Base-by-base conservation (phyloP, 2,797 vertebrate genomes). In the Brotula barbata region DNA sequence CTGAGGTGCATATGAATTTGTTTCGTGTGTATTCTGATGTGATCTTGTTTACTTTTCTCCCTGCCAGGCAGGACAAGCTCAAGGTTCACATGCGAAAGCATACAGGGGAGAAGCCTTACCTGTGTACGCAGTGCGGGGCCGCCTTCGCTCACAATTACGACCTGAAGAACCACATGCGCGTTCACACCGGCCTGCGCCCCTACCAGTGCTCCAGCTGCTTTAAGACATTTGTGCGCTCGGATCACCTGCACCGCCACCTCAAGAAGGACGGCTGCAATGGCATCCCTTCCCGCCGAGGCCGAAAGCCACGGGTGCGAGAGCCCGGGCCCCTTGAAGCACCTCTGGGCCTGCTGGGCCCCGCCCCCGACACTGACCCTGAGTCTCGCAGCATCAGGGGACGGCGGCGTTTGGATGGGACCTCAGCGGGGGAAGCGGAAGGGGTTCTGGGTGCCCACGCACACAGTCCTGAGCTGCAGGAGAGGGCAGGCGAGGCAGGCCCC, bases 131-230 rank as follows among this genome's bases (percentile, higher is more conserved):
- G 71, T 99, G 97, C 46, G 97, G 96, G 1, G 97, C 96, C 0
- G 95, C 97, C 65, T 99, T 99, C 44, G 96, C 96, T 23, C 97
- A 99, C 90, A 99, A 98, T 92, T 99, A 99, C 82, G 97, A 99
- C 93, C 94, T 99, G 90, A 98, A 98, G 90, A 99, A 99, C 92
- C 97, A 99, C 93, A 97, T 97, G 95, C 95, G 97, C 0, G 96
- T 97, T 59, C 97, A 99, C 92, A 99, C 97, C 0, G 97, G 97
- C 77, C 92, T 98, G 77, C 91, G 97, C n/a, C 97, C 97, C 65
- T 99, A 99, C 89, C 96, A 98, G 92, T 98, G 96, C 73, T 95
- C 95, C 75, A 96, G 95, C 93, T 98, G 96, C 92, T 95, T 91
- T 90, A 98, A 99, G 92, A 98, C 96, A 85, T 98, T 98, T 52